Evolutionary conservation across 2,797 vertebrate species (phyloP).

Genomic region (Argyrosomus regius): DNA sequence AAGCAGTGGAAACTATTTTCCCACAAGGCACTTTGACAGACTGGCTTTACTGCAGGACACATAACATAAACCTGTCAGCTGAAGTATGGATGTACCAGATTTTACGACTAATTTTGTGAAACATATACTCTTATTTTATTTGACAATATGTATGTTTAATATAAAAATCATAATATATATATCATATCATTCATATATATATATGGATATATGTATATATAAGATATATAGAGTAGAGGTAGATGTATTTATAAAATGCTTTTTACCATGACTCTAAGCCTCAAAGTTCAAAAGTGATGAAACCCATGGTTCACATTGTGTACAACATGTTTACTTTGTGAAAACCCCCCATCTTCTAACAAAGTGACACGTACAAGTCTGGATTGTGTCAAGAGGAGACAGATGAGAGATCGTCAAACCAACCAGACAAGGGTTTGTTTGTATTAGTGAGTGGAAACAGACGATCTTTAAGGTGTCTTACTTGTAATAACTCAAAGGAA

Average conservation of each 20-base stretch:
- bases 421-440: slow-evolving; percentile 40
- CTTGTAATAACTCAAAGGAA: slow-evolving; percentile 32
- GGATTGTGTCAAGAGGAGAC: slow-evolving; percentile 53
- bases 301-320: slow-evolving; percentile 36
- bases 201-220: no score
- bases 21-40: slow-evolving; percentile 29
- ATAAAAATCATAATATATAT: background rate
- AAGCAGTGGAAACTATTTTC: slow-evolving; percentile 24
- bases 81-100: background rate
- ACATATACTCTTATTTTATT: background rate
- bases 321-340: slow-evolving; percentile 56
- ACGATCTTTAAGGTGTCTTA: slow-evolving; percentile 16
- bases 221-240: background rate
- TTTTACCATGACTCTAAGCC: slow-evolving; percentile 16
- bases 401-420: slow-evolving; percentile 17
- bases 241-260: slow-evolving; percentile 4
- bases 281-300: slow-evolving; percentile 54
- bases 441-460: slow-evolving; percentile 31
- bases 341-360: slow-evolving; percentile 43
- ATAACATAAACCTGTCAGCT: slow-evolving; percentile 40
- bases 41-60: slow-evolving; percentile 12
- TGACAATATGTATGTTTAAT: background rate
- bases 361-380: slow-evolving; percentile 44
- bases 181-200: no score
- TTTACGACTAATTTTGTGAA: background rate